A percentile compares a stretch with the other conserved stretches of the same genome.
Evolutionary conservation across 2,113 vertebrate genomes (phyloP).

Genomic region (Tringa solitaria): DNA sequence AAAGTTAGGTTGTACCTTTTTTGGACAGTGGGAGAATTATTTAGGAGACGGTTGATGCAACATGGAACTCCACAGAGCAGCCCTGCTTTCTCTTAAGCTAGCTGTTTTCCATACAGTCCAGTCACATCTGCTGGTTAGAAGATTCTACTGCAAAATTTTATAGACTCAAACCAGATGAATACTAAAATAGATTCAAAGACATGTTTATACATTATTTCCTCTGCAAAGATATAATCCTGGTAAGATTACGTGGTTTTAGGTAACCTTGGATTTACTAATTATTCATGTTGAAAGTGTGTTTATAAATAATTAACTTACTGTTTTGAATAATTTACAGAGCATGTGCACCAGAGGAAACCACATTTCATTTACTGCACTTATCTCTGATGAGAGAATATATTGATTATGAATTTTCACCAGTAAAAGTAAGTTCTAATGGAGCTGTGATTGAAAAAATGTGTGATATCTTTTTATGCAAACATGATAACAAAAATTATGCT

Average conservation of each 20-base stretch:
- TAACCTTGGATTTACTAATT: slow-evolving; percentile 8
- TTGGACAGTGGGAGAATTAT: not conserved
- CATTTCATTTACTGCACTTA: slow-evolving; percentile 95
- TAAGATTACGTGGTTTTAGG: not conserved
- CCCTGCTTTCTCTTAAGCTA: not conserved
- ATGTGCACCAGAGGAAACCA: slow-evolving; percentile 96
- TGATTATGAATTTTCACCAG: slow-evolving; percentile 93
- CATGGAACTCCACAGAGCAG: not conserved
- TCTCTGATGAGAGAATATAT: slow-evolving; percentile 99
- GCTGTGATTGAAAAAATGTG: not conserved
- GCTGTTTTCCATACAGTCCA: not conserved
- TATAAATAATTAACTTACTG: slow-evolving; percentile 40
- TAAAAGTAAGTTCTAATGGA: slow-evolving; percentile 83
- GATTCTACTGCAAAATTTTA: not conserved
- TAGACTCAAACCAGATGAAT: not conserved
- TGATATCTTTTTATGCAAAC: not conserved
- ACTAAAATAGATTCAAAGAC: not conserved
- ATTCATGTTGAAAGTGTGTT: slow-evolving; percentile 27
- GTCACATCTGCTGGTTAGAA: not conserved
- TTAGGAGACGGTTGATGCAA: not conserved
- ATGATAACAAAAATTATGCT: not conserved
- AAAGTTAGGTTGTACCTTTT: not conserved
- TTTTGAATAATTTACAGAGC: slow-evolving; percentile 79
- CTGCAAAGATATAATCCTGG: not conserved
- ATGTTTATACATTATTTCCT: not conserved